Evolutionary conservation across 2,797 vertebrate genomes (phyloP).

Genomic region (Schizopygopsis pylzovi): DNA sequence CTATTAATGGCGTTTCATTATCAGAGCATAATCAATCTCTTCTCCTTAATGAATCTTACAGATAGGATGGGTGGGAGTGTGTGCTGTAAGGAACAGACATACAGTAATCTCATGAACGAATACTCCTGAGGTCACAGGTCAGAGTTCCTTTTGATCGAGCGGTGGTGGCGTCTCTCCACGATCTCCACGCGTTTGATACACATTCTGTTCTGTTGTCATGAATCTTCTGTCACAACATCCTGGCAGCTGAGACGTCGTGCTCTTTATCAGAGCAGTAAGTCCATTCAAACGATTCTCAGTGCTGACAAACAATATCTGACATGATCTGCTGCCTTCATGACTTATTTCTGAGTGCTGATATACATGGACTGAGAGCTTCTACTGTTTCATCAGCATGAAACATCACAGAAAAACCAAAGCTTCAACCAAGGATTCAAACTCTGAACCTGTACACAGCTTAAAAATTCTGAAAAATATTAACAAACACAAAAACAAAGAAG

Average conservation of each 20-base stretch:
- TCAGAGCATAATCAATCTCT: slow-evolving; percentile 79
- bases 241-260: background rate
- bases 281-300: background rate
- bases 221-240: slow-evolving; percentile 12
- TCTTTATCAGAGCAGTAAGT: slow-evolving; percentile 6
- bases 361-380: background rate
- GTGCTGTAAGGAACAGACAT: background rate
- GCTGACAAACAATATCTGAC: background rate
- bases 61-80: slow-evolving; percentile 1
- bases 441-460: background rate
- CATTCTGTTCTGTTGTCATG: slow-evolving; percentile 10
- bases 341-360: background rate
- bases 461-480: background rate
- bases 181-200: background rate
- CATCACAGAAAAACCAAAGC: background rate
- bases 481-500: background rate
- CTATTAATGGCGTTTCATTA: slow-evolving; percentile 78
- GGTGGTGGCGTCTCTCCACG: background rate
- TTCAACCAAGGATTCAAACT: background rate
- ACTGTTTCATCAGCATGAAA: background rate
- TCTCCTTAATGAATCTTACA: slow-evolving; percentile 51
- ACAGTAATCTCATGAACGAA: background rate
- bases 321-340: background rate
- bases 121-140: slow-evolving; percentile 6
- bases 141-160: background rate